A percentile compares a stretch with the other conserved stretches of the same genome.
These are phyloP conservation scores for Creontiades dilutus DNA, from an alignment of 2,888 invertebrate genomes.

Conservation along the genomic window DNA sequence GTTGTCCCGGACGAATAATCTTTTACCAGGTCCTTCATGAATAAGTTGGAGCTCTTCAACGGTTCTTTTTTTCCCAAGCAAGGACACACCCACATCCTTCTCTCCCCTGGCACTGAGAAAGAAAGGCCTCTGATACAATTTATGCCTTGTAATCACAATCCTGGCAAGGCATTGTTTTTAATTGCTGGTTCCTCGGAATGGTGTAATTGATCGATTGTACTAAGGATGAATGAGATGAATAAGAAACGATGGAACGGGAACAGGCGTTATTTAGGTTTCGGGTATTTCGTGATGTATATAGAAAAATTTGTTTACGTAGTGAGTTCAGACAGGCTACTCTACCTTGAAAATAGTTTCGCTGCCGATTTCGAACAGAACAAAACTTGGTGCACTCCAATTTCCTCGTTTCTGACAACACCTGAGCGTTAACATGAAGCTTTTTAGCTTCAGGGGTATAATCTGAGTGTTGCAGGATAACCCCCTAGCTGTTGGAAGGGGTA, in stretches of 20 bases:
- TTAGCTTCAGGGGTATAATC: too few species aligned
- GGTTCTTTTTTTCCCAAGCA: slow-evolving; percentile 38
- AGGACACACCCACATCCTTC: slow-evolving; percentile 33
- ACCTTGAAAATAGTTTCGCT: too few species aligned
- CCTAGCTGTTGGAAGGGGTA: too few species aligned
- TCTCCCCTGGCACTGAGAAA: neutral
- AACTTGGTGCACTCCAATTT: too few species aligned
- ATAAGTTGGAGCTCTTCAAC: slow-evolving; percentile 36
- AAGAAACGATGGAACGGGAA: neutral
- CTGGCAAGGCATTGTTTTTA: slow-evolving; percentile 19
- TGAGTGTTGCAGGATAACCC: too few species aligned
- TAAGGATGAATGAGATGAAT: neutral
- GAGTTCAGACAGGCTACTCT: too few species aligned
- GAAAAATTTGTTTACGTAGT: too few species aligned
- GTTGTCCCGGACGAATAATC: slow-evolving; percentile 35
- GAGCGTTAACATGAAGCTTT: too few species aligned
- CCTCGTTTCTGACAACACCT: too few species aligned
- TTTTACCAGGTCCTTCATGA: slow-evolving; percentile 39
- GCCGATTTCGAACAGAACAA: too few species aligned
- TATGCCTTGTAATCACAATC: slow-evolving; percentile 55
- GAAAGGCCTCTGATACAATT: slow-evolving; percentile 39
- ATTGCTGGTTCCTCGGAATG: neutral
- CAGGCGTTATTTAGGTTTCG: too few species aligned
- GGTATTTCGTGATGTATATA: too few species aligned
- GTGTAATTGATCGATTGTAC: slow-evolving; percentile 13